Percentiles rank a stretch among this genome's conserved stretches.
Evolutionary conservation across 2,888 invertebrate genomes (phyloP).

Genomic region (Serrognathus titanus): DNA sequence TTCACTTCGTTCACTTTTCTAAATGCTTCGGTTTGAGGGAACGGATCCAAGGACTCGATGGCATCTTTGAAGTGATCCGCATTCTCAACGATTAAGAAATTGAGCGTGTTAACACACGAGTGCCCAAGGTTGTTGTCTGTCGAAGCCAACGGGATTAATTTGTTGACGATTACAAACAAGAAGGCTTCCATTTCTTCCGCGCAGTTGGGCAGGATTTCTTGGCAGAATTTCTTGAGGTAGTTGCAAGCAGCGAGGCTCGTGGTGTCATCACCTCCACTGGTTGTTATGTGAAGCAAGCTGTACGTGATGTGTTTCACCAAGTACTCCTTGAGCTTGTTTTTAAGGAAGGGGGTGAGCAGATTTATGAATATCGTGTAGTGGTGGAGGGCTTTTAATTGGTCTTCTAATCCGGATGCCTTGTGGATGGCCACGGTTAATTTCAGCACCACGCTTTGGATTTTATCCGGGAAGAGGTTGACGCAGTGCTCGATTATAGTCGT

Average conservation of each 20-base stretch:
- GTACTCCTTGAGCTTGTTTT: slow-evolving; percentile 51
- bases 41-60: slow-evolving; percentile 52
- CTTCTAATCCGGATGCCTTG: slow-evolving; percentile 50
- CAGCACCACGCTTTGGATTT: slow-evolving; percentile 56
- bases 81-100: slow-evolving; percentile 55
- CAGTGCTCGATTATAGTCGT: slow-evolving; percentile 21
- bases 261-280: slow-evolving; percentile 32
- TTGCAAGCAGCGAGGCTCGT: slow-evolving; percentile 38
- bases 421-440: slow-evolving; percentile 52
- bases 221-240: slow-evolving; percentile 51
- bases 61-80: slow-evolving; percentile 48
- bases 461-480: slow-evolving; percentile 45
- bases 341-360: slow-evolving; percentile 45
- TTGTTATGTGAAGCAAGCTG: slow-evolving; percentile 53
- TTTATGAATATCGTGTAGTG: slow-evolving; percentile 55
- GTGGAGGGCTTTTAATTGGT: slow-evolving; percentile 55
- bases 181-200: slow-evolving; percentile 49
- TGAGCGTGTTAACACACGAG: slow-evolving; percentile 49
- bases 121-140: slow-evolving; percentile 40
- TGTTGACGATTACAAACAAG: slow-evolving; percentile 54
- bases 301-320: slow-evolving; percentile 57
- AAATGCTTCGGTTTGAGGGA: slow-evolving; percentile 49
- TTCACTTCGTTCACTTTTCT: slow-evolving; percentile 40
- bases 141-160: slow-evolving; percentile 50
- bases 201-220: slow-evolving; percentile 48